Evolutionary conservation across 2,797 vertebrate species (phyloP), one percentile per base, ranked within the genome.

Genomic region (Tragopan temminckii): DNA sequence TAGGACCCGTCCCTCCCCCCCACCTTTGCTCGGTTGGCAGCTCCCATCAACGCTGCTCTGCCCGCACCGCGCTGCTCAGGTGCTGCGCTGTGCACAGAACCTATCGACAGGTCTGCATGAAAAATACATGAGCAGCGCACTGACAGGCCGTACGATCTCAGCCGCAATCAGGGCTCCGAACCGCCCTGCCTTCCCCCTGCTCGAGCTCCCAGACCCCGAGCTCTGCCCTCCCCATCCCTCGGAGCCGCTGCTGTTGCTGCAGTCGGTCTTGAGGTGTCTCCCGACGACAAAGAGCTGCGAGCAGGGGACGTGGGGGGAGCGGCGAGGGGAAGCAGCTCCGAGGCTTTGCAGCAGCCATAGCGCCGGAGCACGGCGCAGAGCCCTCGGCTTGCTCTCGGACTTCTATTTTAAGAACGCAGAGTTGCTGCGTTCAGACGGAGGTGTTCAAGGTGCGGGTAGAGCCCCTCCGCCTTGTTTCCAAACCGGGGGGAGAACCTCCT

Each of bases 241-340:
- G 52, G 83, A 91, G n/a, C 6, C 8, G 91, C 78, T 96, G 96
- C 96, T 93, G 84, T 93, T 93, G 88, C 94, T 59, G 72, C 40
- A 1, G 4, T 75, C 4, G 76, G 90, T 89, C 97, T 95, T 13
- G 59, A 40, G 93, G 93, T 89, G 80, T 93, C 97, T 96, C 97
- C 89, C 91, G 1, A 95, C 66, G 7, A 93, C 95, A 35, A 84
- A 4, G 69, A 70, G 80, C 74, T 24, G 72, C 11, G 27, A 45
- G 90, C 8, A 3, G 53, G 53, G 16, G 29, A 53, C 27, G 16
- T 53, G 27, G 27, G 27, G 27, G 50, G 10, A 21, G 23, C 1
- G 2, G 46, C 10, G 15, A 16, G 9, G 11, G 6, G 27, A 11
- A 33, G 40, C 48, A 4, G 82, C 57, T 5, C 7, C 25, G n/a